A percentile compares a stretch with the other conserved stretches of the same genome.
Evolutionary conservation across 92 coral and sea anemone species (phyloP).

Genomic region (Diadumene lineata): DNA sequence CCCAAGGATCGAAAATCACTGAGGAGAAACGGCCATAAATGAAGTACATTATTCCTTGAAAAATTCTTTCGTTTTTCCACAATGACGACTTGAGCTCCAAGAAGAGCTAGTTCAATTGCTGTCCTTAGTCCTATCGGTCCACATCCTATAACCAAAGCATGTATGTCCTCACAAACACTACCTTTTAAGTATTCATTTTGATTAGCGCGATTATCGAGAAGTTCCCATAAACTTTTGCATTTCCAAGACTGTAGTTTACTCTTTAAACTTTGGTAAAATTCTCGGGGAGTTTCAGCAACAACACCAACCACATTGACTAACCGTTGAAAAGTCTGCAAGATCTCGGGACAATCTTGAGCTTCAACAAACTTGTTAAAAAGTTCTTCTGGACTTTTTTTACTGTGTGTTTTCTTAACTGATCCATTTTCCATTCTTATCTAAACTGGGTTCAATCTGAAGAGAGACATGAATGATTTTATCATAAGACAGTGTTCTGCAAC

Average conservation of each 20-base stretch:
- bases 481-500: constrained; percentile 15
- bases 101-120: constrained; percentile 88
- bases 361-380: constrained; percentile 78
- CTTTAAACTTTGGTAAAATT: constrained; percentile 72
- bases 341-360: constrained; percentile 82
- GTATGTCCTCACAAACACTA: constrained; percentile 81
- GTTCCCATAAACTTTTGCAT: constrained; percentile 92
- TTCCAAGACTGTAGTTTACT: constrained; percentile 92
- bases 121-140: constrained; percentile 96
- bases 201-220: constrained; percentile 83
- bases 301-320: constrained; percentile 70
- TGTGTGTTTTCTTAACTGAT: constrained; percentile 23
- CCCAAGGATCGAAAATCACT: constrained; percentile 95
- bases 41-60: constrained; percentile 89
- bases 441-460: not conserved
- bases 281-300: constrained; percentile 71
- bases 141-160: constrained; percentile 87
- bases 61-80: constrained; percentile 88
- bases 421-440: constrained; percentile 52
- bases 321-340: constrained; percentile 76
- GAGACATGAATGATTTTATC: not conserved
- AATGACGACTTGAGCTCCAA: constrained; percentile 88
- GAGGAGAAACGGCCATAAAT: constrained; percentile 92
- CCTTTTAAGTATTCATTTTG: constrained; percentile 90
- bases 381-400: constrained; percentile 56